These are phyloP conservation scores for Apodemia mormo DNA, from an alignment of 2,888 invertebrate species.

Conservation along the genomic window DNA sequence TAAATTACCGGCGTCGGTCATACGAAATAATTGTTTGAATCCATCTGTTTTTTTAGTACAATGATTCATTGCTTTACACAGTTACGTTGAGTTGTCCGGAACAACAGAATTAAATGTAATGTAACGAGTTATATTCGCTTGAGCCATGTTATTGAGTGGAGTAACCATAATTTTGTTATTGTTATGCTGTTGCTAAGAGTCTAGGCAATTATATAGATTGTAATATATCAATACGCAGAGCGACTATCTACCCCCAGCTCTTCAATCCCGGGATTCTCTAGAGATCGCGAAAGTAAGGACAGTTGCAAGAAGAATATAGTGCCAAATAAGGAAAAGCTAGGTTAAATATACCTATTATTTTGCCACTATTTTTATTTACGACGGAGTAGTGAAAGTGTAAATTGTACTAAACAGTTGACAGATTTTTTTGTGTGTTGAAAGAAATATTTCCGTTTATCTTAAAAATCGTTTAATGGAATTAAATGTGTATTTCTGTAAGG, in stretches of 20 bases:
- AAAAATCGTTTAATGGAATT: neutral
- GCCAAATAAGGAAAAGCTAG: no score
- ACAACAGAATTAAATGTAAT: constrained; percentile 20
- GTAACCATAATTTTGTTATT: constrained; percentile 7
- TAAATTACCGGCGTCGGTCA: constrained; percentile 31
- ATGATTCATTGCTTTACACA: constrained; percentile 28
- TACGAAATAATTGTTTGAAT: constrained; percentile 37
- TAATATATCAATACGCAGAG: neutral
- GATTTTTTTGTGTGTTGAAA: neutral
- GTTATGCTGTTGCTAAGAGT: neutral
- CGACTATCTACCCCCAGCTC: neutral
- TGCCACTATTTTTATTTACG: no score
- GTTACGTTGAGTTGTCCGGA: constrained; percentile 26
- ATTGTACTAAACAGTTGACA: neutral
- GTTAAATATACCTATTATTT: no score
- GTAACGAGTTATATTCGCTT: constrained; percentile 28
- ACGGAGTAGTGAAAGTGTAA: no score
- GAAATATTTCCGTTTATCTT: neutral
- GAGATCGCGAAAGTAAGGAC: neutral
- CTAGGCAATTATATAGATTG: neutral
- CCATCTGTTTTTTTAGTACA: constrained; percentile 37
- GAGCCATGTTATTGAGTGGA: constrained; percentile 24
- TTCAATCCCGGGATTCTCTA: neutral
- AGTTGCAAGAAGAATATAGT: neutral
- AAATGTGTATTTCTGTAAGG: no score